Evolutionary conservation across 2,888 invertebrate species (phyloP).

Genomic region (Onthophagus sagittarius): DNA sequence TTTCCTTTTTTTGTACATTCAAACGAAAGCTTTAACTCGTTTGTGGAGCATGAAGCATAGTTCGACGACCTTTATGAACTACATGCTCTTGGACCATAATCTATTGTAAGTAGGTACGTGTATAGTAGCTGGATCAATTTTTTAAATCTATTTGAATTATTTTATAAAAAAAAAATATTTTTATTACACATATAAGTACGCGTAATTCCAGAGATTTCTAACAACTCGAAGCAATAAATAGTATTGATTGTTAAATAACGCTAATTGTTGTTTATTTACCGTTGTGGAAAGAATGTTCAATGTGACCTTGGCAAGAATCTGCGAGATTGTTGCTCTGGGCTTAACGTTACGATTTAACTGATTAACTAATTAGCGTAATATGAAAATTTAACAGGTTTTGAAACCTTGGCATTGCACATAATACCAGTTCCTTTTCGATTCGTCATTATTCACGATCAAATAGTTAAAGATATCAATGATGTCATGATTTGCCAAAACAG

Average conservation of each 20-base stretch:
- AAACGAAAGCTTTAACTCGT: neutral
- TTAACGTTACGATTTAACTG: too few species aligned
- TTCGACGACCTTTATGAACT: conserved; percentile 11
- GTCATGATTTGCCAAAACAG: neutral
- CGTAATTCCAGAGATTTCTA: too few species aligned
- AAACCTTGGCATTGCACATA: neutral
- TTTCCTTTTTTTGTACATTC: neutral
- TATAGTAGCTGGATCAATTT: too few species aligned
- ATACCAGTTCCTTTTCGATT: neutral
- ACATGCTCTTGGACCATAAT: conserved; percentile 4
- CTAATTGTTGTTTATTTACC: neutral
- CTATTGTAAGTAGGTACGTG: conserved; percentile 4
- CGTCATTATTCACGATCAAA: neutral
- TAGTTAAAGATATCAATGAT: neutral
- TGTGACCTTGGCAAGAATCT: neutral
- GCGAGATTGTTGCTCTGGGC: neutral
- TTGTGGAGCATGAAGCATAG: conserved; percentile 4
- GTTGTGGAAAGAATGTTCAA: neutral
- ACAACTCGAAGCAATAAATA: neutral
- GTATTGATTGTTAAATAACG: neutral
- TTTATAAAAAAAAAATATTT: too few species aligned
- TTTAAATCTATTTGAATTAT: too few species aligned
- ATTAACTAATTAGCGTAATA: neutral
- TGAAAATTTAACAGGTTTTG: neutral
- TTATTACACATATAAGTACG: too few species aligned